These are phyloP conservation scores for Strigamia maritima DNA, from an alignment of 2,888 invertebrate genomes.

Conservation along the genomic window DNA sequence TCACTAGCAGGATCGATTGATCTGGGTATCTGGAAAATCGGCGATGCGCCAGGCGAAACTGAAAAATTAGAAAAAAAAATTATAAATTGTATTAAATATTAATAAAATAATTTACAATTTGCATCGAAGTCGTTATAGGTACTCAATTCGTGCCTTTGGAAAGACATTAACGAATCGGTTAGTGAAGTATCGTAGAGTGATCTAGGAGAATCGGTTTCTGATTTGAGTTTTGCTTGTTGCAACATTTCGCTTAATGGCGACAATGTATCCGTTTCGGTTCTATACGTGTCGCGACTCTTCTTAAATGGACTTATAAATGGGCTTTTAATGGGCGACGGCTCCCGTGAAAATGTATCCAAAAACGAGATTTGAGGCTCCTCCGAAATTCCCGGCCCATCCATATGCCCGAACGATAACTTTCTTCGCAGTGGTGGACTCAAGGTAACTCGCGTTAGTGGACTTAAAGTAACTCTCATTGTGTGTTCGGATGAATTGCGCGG, in stretches of 20 bases:
- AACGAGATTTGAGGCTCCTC: background rate
- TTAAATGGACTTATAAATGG: no score
- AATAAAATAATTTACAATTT: background rate
- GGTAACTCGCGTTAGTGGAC: background rate
- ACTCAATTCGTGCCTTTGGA: conserved; percentile 20
- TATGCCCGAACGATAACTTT: no score
- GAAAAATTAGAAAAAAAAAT: background rate
- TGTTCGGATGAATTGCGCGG: background rate
- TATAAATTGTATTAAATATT: background rate
- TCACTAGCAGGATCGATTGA: background rate
- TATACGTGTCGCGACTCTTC: background rate
- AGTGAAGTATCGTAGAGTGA: background rate
- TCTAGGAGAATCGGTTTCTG: background rate
- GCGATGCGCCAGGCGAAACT: background rate
- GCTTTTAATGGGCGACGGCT: background rate
- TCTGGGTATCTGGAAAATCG: background rate
- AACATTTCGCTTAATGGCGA: background rate
- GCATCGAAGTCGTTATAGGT: background rate
- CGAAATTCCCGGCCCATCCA: background rate
- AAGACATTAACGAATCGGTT: background rate
- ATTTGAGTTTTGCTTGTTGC: background rate
- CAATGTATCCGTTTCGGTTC: background rate
- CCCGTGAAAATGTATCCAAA: background rate
- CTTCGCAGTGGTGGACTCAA: background rate
- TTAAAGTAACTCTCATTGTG: background rate